Percentiles rank a stretch among this genome's conserved stretches.
Evolutionary conservation across 1,140 invertebrate species (phyloP).

Genomic region (Mamestra configurata): DNA sequence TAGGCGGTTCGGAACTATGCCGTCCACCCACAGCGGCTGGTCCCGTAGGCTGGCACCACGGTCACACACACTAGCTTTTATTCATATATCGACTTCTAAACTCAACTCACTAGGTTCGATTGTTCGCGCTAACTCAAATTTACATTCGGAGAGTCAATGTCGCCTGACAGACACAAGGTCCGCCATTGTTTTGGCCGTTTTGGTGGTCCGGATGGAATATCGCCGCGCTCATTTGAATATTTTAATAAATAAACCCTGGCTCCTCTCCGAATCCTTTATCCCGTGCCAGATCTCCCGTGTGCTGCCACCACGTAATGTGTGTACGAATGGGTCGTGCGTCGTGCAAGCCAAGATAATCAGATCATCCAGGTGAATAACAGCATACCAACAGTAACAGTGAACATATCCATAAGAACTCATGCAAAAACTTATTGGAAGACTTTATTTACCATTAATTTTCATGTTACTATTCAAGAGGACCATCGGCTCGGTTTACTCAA

Average conservation of each 20-base stretch:
- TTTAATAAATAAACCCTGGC: slow-evolving; percentile 66
- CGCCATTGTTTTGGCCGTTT: slow-evolving; percentile 82
- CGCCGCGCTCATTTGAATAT: slow-evolving; percentile 65
- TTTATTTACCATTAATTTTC: slow-evolving; percentile 86
- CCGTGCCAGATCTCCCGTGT: slow-evolving; percentile 58
- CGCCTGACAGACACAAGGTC: slow-evolving; percentile 77
- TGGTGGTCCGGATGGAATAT: slow-evolving; percentile 74
- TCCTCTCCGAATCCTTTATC: slow-evolving; percentile 58
- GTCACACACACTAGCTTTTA: slow-evolving; percentile 83
- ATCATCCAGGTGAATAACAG: slow-evolving; percentile 73
- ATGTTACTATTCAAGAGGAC: slow-evolving; percentile 87
- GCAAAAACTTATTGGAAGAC: slow-evolving; percentile 74
- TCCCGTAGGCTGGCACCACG: slow-evolving; percentile 87
- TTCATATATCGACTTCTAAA: slow-evolving; percentile 80
- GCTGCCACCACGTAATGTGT: slow-evolving; percentile 55
- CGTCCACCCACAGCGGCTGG: slow-evolving; percentile 85
- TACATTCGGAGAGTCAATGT: slow-evolving; percentile 84
- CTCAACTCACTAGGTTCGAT: slow-evolving; percentile 79
- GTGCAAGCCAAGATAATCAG: slow-evolving; percentile 85
- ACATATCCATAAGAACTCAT: slow-evolving; percentile 70
- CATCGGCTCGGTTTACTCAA: slow-evolving; percentile 79
- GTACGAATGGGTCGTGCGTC: slow-evolving; percentile 64
- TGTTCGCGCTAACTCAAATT: slow-evolving; percentile 82
- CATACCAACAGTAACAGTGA: slow-evolving; percentile 66
- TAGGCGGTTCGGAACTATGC: slow-evolving; percentile 85